A percentile compares a stretch with the other conserved stretches of the same genome.
Evolutionary conservation across 2,888 invertebrate species (phyloP).

Genomic region (Lasius fuliginosus): DNA sequence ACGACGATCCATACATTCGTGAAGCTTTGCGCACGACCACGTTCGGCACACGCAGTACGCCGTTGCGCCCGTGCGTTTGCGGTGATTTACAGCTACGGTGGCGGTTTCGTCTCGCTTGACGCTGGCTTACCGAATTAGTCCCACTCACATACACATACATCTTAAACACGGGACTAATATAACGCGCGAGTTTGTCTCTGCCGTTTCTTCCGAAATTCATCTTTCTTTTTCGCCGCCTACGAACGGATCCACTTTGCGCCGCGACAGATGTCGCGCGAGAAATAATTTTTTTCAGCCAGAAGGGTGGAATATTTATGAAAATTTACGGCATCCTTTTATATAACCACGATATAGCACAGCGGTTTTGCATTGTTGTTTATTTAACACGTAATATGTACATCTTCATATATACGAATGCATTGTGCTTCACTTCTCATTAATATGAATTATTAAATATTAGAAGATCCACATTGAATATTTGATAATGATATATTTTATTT

Average conservation of each 20-base stretch:
- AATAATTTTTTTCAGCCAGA: constrained; percentile 13
- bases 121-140: constrained; percentile 76
- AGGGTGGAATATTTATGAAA: background rate
- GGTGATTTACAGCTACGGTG: constrained; percentile 74
- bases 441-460: background rate
- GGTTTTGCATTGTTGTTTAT: background rate
- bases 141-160: constrained; percentile 64
- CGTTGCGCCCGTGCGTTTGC: constrained; percentile 63
- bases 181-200: background rate
- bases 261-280: background rate
- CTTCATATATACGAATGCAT: background rate
- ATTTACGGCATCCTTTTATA: background rate
- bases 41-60: constrained; percentile 38
- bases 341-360: too few species aligned
- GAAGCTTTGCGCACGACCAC: background rate
- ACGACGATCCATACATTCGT: constrained; percentile 19
- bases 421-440: background rate
- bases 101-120: constrained; percentile 77
- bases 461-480: background rate
- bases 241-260: constrained; percentile 30
- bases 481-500: background rate
- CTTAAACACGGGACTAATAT: constrained; percentile 36
- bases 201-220: constrained; percentile 26
- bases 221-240: background rate
- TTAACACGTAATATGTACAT: background rate